These are phyloP conservation scores for Pseudotriccus pelzelni DNA, from an alignment of 2,797 vertebrate species.

Conservation along the genomic window DNA sequence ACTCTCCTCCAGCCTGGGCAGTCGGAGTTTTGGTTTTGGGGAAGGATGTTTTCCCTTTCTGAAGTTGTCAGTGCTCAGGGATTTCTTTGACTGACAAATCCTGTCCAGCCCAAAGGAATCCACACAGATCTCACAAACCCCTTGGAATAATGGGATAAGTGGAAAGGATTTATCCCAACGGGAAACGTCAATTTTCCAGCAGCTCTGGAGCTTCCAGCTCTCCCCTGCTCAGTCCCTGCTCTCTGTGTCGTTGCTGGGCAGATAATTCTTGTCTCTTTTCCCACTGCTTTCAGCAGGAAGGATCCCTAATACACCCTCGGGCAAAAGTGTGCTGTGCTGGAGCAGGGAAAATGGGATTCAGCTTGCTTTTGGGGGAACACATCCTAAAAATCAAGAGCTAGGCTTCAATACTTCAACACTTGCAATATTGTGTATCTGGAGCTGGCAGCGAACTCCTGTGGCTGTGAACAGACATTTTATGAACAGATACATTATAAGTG, in stretches of 20 bases:
- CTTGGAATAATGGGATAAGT: background rate
- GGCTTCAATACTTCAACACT: background rate
- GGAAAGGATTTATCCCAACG: background rate
- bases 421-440: background rate
- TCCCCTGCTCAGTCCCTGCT: background rate
- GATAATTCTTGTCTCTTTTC: background rate
- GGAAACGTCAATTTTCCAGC: background rate
- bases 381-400: background rate
- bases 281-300: background rate
- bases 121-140: background rate
- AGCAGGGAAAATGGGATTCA: background rate
- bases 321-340: background rate
- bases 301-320: background rate
- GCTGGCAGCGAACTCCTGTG: background rate
- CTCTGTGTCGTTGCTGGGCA: rapidly evolving
- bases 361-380: background rate
- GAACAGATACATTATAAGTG: background rate
- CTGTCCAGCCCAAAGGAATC: background rate
- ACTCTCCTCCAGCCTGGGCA: background rate
- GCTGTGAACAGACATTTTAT: background rate
- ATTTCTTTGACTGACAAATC: background rate
- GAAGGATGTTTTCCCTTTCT: background rate
- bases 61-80: background rate
- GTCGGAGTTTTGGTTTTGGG: background rate
- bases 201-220: background rate